Base-by-base conservation (phyloP, 2,113 vertebrate species). In the Merops nubicus region DNA sequence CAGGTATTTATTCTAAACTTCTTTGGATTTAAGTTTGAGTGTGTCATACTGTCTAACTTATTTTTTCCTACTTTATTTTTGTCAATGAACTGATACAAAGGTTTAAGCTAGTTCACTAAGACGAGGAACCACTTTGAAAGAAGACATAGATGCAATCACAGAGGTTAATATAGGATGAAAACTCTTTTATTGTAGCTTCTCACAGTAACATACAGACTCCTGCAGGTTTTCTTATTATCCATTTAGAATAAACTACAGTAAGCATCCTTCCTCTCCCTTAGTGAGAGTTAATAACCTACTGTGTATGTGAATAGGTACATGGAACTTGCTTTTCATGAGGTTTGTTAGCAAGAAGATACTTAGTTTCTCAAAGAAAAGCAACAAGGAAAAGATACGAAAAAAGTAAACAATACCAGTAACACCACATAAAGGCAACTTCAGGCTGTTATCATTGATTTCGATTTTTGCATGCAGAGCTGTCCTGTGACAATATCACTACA, bases 141-240 rank as follows among this genome's bases (percentile, higher is more conserved):
- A 28, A 94, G n/a, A 31, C 21, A 84, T 5, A 79, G 50, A 57
- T 59, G 40, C n/a, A 86, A 74, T 65, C 53, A 75, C 48, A 69
- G 36, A 93, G 33, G 70, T 90, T 88, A 93, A 91, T 60, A 81
- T 6, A 76, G 21, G 40, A 75, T 93, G 60, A 86, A 87, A 89
- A 67, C 14, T 56, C 23, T 22, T 91, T 93, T 85, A 33, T 38
- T 91, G 26, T 60, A 69, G 11, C 23, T 89, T 88, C 67, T 85
- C 43, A 60, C 31, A 42, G 47, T 57, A 88, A 81, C 63, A 70
- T 75, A 79, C 8, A 38, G 40, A 84, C 74, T 89, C 53, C 54
- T 70, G 45, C 33, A 91, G 67, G 13, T 87, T 93, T 89, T 72
- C 78, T 88, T 83, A 88, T 76, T 65, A 75, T 84, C 31, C 9